These are phyloP conservation scores for Pyrrhia umbra DNA, from an alignment of 2,888 invertebrate species.

Conservation along the genomic window DNA sequence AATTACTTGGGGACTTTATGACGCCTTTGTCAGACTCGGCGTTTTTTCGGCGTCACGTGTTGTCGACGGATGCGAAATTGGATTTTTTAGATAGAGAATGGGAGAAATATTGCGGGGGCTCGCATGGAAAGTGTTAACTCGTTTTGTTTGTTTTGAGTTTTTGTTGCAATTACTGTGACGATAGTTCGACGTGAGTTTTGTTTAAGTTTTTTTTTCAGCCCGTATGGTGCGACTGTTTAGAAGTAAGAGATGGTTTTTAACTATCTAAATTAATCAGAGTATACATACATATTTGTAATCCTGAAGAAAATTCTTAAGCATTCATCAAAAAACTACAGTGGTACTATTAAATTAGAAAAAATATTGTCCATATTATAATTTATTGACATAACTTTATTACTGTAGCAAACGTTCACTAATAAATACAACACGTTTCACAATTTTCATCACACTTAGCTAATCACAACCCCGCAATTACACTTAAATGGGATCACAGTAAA, in stretches of 20 bases:
- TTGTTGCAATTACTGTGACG: slow-evolving; percentile 38
- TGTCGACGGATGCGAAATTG: slow-evolving; percentile 87
- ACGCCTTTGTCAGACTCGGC: slow-evolving; percentile 81
- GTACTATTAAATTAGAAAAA: no score
- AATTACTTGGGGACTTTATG: slow-evolving; percentile 87
- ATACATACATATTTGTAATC: no score
- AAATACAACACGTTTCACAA: slow-evolving; percentile 40
- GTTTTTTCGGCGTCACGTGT: slow-evolving; percentile 85
- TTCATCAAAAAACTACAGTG: no score
- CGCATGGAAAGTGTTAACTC: slow-evolving; percentile 55
- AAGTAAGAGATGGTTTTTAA: no score
- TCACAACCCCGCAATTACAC: slow-evolving; percentile 41
- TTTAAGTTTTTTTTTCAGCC: background rate
- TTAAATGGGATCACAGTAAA: background rate
- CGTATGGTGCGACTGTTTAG: no score
- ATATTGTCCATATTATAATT: background rate
- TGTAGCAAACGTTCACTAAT: slow-evolving; percentile 12
- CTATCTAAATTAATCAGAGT: no score
- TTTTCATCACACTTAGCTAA: slow-evolving; percentile 54
- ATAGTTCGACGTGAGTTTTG: slow-evolving; percentile 2
- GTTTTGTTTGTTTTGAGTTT: slow-evolving; percentile 57
- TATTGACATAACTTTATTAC: background rate
- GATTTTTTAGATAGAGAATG: slow-evolving; percentile 82
- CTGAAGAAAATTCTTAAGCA: no score
- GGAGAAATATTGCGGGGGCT: slow-evolving; percentile 67